phyloP scores from a whole-genome alignment of 2,113 vertebrate species.

The Gnathonemus longibarbis region DNA sequence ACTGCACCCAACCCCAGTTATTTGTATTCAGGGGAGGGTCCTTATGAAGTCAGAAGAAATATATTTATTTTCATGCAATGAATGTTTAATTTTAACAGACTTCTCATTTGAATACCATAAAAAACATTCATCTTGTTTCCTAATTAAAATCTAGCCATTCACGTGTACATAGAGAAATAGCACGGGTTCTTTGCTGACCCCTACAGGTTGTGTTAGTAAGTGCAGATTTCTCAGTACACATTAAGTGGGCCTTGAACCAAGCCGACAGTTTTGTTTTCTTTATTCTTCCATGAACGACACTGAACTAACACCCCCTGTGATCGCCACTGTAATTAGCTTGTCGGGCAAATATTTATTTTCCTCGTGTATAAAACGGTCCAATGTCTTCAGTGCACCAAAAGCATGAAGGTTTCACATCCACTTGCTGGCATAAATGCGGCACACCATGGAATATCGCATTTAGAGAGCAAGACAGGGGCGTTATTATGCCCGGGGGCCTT shows the following conservation, averaged over 20 bases:
- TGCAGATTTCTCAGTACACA: neutral
- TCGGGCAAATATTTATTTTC: constrained; percentile 16
- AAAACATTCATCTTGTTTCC: neutral
- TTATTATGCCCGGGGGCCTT: constrained; percentile 48
- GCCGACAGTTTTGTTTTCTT: neutral
- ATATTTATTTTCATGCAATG: neutral
- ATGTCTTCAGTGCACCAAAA: constrained; percentile 10
- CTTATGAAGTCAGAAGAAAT: neutral
- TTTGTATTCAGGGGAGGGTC: neutral
- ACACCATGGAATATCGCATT: constrained; percentile 4
- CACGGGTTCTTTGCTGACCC: neutral
- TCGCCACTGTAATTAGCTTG: neutral
- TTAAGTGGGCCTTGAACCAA: neutral
- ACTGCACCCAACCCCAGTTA: neutral
- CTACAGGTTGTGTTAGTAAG: neutral
- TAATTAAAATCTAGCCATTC: neutral
- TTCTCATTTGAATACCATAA: neutral
- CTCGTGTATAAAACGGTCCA: neutral
- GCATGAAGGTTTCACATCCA: constrained; percentile 7
- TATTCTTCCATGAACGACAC: neutral
- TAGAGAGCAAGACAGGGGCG: constrained; percentile 48
- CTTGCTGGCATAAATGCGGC: neutral
- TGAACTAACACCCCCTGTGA: constrained; percentile 2
- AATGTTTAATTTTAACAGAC: neutral
- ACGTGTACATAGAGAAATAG: neutral